Conservation (phyloP, 2,113 vertebrate genomes). For the Climacteris rufus region DNA sequence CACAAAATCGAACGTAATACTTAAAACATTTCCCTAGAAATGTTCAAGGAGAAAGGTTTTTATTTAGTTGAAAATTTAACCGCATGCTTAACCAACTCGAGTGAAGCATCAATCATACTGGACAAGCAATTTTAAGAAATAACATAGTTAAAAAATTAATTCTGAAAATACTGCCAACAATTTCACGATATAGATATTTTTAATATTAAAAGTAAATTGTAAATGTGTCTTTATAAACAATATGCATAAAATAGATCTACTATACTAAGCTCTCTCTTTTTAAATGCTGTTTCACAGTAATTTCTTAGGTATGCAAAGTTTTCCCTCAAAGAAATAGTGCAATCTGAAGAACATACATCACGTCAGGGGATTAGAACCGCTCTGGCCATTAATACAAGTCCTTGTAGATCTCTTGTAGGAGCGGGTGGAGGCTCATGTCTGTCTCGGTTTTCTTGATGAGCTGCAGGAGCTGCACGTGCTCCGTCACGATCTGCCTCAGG, state of each 20-base stretch:
- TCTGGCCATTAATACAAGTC: constrained; percentile 86
- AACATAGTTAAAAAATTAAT: constrained; percentile 35
- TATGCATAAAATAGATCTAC: constrained; percentile 83
- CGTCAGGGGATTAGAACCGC: constrained; percentile 26
- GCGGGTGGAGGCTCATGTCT: constrained; percentile 92
- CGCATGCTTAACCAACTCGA: constrained; percentile 24
- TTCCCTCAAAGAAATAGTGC: constrained; percentile 78
- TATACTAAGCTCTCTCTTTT: constrained; percentile 75
- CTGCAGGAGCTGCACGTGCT: constrained; percentile 93
- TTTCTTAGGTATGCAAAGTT: constrained; percentile 71
- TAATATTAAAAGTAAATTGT: constrained; percentile 86
- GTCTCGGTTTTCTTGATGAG: constrained; percentile 93
- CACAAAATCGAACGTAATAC: not conserved
- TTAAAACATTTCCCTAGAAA: constrained; percentile 25
- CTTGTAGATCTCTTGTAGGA: constrained; percentile 97
- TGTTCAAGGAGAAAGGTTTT: constrained; percentile 29
- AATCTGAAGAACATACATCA: constrained; percentile 66
- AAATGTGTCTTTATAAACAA: constrained; percentile 85
- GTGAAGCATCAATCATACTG: constrained; percentile 39
- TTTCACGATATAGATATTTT: constrained; percentile 75
- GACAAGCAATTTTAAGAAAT: constrained; percentile 49
- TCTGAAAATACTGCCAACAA: constrained; percentile 62
- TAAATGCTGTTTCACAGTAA: constrained; percentile 83
- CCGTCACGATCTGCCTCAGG: constrained; percentile 94
- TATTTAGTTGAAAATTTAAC: constrained; percentile 39